phyloP scores from a whole-genome alignment of 2,797 vertebrate genomes.

The Pseudochaenichthys georgianus region DNA sequence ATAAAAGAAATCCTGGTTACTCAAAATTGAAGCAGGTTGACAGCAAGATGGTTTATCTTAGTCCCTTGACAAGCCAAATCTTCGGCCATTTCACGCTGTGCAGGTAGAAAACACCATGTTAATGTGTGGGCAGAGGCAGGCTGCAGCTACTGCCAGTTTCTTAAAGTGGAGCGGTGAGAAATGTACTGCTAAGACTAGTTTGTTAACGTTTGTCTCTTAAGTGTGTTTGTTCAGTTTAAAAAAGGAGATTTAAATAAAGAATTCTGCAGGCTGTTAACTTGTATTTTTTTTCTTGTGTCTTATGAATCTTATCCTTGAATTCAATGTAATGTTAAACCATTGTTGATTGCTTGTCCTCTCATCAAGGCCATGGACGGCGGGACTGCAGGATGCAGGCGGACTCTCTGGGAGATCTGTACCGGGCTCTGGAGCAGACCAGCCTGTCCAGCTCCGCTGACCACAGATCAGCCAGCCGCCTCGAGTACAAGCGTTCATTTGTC shows the following conservation, averaged over 20 bases:
- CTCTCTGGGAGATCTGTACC: conserved; percentile 96
- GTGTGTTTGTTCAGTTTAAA: neutral
- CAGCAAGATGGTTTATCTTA: neutral
- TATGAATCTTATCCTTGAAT: neutral
- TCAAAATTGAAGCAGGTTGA: neutral
- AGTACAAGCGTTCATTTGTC: conserved; percentile 96
- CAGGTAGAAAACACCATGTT: conserved; percentile 12
- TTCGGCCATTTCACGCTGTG: conserved; percentile 18
- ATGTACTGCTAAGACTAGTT: conserved; percentile 2
- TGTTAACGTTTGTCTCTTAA: neutral
- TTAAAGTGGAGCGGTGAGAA: conserved; percentile 9
- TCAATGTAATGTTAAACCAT: neutral
- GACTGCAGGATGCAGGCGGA: conserved; percentile 90
- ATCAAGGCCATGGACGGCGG: conserved; percentile 80
- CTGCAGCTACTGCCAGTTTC: conserved; percentile 6
- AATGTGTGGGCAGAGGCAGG: conserved; percentile 20
- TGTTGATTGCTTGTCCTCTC: conserved; percentile 19
- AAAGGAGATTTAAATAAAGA: neutral
- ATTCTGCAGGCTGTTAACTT: neutral
- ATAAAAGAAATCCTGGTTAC: conserved; percentile 18
- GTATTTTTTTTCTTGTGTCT: neutral
- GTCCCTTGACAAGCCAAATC: neutral
- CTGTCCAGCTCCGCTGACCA: conserved; percentile 91
- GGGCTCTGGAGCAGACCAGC: conserved; percentile 94
- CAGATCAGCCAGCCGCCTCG: conserved; percentile 91